A percentile compares a stretch with the other conserved stretches of the same genome.
phyloP scores from a whole-genome alignment of 37 sponge, comb jelly and placozoan species.

The Beroe forskalii region DNA sequence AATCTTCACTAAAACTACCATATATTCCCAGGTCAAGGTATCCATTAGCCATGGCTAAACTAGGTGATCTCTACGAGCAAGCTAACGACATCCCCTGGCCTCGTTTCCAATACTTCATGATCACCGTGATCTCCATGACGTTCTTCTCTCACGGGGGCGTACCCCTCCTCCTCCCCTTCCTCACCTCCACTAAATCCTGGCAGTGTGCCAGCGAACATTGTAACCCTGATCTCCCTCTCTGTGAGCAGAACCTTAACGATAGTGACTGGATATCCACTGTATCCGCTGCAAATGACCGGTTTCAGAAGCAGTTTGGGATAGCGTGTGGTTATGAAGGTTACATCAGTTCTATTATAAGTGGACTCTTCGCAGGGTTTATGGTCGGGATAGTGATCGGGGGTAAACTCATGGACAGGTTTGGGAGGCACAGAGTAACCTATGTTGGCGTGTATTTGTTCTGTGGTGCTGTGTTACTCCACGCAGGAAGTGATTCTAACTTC shows the following conservation, averaged over 20 bases:
- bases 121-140: neutral
- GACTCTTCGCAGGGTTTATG: constrained; percentile 37
- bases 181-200: constrained; percentile 48
- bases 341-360: constrained; percentile 7
- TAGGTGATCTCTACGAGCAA: constrained; percentile 12
- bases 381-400: constrained; percentile 38
- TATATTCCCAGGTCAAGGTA: too few species aligned
- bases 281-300: constrained; percentile 9
- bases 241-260: neutral
- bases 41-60: constrained; percentile 58
- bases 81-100: neutral
- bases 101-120: constrained; percentile 8
- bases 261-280: neutral
- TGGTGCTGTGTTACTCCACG: constrained; percentile 3
- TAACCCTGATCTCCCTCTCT: neutral
- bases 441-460: neutral
- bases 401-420: constrained; percentile 54
- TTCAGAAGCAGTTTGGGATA: constrained; percentile 16
- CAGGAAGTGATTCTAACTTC: constrained; percentile 22
- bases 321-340: constrained; percentile 49
- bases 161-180: constrained; percentile 46
- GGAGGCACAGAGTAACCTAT: neutral
- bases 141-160: constrained; percentile 25
- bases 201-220: constrained; percentile 43
- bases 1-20: too few species aligned